phyloP scores from a whole-genome alignment of 2,888 invertebrate species.

The Epinotia nisella region DNA sequence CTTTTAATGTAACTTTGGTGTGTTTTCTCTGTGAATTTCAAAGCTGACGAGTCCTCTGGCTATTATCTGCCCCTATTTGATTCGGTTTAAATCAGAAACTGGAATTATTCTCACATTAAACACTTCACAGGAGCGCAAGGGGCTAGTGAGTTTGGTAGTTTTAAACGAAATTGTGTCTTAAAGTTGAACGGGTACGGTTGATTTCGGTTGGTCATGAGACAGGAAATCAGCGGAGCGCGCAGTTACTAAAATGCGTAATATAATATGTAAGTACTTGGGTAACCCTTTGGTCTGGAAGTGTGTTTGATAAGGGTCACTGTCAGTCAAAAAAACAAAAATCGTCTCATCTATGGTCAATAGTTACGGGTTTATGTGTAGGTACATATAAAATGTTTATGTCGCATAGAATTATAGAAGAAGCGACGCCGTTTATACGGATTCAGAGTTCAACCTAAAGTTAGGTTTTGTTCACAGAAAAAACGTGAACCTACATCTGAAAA shows the following conservation, averaged over 20 bases:
- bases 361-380: too few species aligned
- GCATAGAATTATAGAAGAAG: too few species aligned
- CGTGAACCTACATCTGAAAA: too few species aligned
- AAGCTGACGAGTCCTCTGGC: not conserved
- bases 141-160: not conserved
- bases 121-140: constrained; percentile 24
- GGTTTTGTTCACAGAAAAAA: too few species aligned
- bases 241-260: not conserved
- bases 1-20: not conserved
- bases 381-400: too few species aligned
- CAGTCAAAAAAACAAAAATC: too few species aligned
- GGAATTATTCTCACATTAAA: constrained; percentile 5
- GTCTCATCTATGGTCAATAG: too few species aligned
- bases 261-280: not conserved
- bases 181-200: not conserved
- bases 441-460: too few species aligned
- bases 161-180: not conserved
- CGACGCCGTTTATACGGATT: too few species aligned
- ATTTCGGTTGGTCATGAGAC: not conserved
- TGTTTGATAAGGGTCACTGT: not conserved
- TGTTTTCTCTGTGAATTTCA: constrained; percentile 9
- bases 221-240: not conserved
- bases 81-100: constrained; percentile 22
- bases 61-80: constrained; percentile 27
- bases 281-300: not conserved